Evolutionary conservation across 1,140 invertebrate genomes (phyloP).

Genomic region (Drosophila ironensis): DNA sequence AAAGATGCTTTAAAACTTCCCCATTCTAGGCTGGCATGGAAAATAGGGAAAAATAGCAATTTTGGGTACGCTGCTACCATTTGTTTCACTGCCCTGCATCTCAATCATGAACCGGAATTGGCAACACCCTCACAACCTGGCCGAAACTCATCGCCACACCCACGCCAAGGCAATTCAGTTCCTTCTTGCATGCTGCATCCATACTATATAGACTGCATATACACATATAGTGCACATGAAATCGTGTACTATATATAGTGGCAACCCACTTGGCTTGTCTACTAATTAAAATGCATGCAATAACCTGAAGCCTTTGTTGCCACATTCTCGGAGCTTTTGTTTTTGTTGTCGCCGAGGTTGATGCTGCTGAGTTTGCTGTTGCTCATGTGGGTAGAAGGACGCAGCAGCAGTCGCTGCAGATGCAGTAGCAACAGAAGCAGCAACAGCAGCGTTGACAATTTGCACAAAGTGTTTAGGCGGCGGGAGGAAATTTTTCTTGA

Average conservation of each 20-base stretch:
- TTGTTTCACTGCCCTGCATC: too few species aligned
- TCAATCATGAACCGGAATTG: too few species aligned
- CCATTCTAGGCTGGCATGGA: too few species aligned
- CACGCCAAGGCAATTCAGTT: constrained; percentile 32
- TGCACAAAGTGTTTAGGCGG: constrained; percentile 64
- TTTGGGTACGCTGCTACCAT: too few species aligned
- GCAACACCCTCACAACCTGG: neutral
- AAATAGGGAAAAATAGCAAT: too few species aligned
- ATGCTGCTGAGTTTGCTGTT: constrained; percentile 34
- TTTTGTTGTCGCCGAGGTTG: constrained; percentile 39
- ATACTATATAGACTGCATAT: constrained; percentile 21
- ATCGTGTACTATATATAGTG: constrained; percentile 24
- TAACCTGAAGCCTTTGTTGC: constrained; percentile 79
- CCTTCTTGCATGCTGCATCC: constrained; percentile 22
- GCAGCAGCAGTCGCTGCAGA: constrained; percentile 4
- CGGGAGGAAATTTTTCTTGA: constrained; percentile 34
- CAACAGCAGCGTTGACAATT: constrained; percentile 61
- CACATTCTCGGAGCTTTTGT: constrained; percentile 57
- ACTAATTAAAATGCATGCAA: constrained; percentile 80
- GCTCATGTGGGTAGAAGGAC: constrained; percentile 70
- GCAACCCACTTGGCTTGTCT: constrained; percentile 77
- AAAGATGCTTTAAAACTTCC: too few species aligned
- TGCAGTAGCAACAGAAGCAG: neutral
- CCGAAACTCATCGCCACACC: constrained; percentile 19
- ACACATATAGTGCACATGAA: neutral